Percentiles rank a stretch among this genome's conserved stretches.
Conservation (phyloP, 2,888 invertebrate genomes). For the Tetropium fuscum region DNA sequence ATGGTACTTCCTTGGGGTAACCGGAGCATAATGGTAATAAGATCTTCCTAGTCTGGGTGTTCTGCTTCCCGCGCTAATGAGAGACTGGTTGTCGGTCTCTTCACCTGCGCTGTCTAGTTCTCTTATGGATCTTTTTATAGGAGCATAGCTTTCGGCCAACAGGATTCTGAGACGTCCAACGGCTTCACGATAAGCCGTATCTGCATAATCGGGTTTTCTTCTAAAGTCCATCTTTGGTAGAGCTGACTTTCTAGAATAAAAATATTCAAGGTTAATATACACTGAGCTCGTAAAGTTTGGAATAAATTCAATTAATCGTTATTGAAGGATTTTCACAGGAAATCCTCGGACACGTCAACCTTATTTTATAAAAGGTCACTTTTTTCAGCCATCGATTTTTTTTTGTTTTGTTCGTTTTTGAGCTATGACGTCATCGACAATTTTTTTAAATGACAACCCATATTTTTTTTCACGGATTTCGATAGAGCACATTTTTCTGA, state of each 20-base stretch:
- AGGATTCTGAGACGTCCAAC: constrained; percentile 83
- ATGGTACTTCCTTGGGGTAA: constrained; percentile 48
- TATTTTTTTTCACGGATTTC: too few species aligned
- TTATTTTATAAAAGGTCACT: too few species aligned
- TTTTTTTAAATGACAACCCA: too few species aligned
- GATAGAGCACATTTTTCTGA: too few species aligned
- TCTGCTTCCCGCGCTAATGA: constrained; percentile 63
- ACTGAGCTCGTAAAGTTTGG: too few species aligned
- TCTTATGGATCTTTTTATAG: constrained; percentile 66
- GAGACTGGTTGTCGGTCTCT: constrained; percentile 70
- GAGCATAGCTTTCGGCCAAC: constrained; percentile 80
- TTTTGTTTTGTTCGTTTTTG: too few species aligned
- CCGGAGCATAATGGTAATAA: constrained; percentile 48
- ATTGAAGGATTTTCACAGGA: too few species aligned
- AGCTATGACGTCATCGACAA: too few species aligned
- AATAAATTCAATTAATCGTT: too few species aligned
- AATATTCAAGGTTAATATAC: too few species aligned
- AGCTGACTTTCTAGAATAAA: constrained; percentile 55
- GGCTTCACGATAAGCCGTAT: constrained; percentile 86
- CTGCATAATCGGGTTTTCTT: constrained; percentile 82
- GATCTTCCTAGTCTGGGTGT: constrained; percentile 48
- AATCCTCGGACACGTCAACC: too few species aligned
- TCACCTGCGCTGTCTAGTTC: constrained; percentile 70
- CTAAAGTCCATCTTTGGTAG: constrained; percentile 67
- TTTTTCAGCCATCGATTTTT: too few species aligned